A percentile compares a stretch with the other conserved stretches of the same genome.
phyloP scores from a whole-genome alignment of 1,140 invertebrate species.

The Euwallacea fornicatus region DNA sequence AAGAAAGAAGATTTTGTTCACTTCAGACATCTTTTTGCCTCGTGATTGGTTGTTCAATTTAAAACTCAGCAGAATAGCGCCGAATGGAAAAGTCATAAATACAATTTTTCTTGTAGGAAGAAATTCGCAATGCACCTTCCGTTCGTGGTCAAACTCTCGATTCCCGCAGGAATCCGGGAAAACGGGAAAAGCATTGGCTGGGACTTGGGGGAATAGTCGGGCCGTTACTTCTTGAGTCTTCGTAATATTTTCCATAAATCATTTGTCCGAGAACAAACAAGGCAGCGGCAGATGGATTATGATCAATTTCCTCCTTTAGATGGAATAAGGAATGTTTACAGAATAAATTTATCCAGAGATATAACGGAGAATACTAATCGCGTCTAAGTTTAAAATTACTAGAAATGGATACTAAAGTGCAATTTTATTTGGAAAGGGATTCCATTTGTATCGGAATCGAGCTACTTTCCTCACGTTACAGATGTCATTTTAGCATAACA shows the following conservation, averaged over 20 bases:
- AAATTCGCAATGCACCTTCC: constrained; percentile 36
- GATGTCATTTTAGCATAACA: no score
- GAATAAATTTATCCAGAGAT: background rate
- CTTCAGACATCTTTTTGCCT: background rate
- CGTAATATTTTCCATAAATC: constrained; percentile 40
- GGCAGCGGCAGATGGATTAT: constrained; percentile 31
- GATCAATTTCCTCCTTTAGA: constrained; percentile 23
- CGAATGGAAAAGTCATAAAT: constrained; percentile 35
- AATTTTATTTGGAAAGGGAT: no score
- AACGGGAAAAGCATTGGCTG: constrained; percentile 36
- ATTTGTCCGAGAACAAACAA: constrained; percentile 21
- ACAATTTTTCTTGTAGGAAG: constrained; percentile 38
- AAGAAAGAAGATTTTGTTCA: background rate
- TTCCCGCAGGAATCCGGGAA: constrained; percentile 25
- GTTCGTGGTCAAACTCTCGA: constrained; percentile 35
- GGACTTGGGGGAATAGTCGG: constrained; percentile 24
- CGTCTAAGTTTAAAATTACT: no score
- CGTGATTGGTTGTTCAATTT: background rate
- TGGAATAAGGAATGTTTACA: constrained; percentile 2
- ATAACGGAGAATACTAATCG: no score
- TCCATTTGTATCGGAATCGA: no score
- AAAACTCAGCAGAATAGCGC: background rate
- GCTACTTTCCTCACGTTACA: no score
- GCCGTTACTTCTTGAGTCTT: constrained; percentile 30
- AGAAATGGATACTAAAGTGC: no score